These are phyloP conservation scores for Muscidifurax raptorellus DNA, from an alignment of 1,140 invertebrate genomes.

Conservation along the genomic window DNA sequence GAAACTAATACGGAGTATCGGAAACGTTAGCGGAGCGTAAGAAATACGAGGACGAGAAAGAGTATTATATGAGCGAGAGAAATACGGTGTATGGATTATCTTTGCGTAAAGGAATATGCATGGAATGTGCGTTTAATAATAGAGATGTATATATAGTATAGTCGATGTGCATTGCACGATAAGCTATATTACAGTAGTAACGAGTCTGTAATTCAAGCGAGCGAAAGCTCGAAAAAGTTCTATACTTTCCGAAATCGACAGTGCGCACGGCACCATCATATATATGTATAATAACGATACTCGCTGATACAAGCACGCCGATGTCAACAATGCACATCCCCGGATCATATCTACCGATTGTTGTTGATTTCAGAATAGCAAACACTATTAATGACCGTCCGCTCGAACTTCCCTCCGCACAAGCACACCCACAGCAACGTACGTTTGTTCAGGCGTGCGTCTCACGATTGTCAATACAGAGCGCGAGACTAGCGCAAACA, in stretches of 20 bases:
- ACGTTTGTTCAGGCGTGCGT: neutral
- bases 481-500: neutral
- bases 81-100: neutral
- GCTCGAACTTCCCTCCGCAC: constrained; percentile 13
- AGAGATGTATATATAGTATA: neutral
- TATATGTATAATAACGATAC: too few relatives aligned
- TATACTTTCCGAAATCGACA: too few relatives aligned
- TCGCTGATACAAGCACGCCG: neutral
- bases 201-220: too few relatives aligned
- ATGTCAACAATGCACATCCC: too few relatives aligned
- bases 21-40: constrained; percentile 42
- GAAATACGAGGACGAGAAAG: constrained; percentile 33
- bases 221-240: too few relatives aligned
- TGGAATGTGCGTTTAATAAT: neutral
- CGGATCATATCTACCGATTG: neutral
- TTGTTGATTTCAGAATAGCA: constrained; percentile 9
- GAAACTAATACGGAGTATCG: constrained; percentile 55
- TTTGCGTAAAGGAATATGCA: neutral
- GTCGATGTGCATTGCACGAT: neutral
- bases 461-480: neutral
- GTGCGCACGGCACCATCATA: too few relatives aligned
- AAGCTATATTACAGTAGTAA: too few relatives aligned
- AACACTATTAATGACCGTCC: constrained; percentile 37
- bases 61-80: neutral
- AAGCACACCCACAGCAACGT: neutral